phyloP scores from a whole-genome alignment of 1,140 invertebrate species.

The Saccostrea echinata region DNA sequence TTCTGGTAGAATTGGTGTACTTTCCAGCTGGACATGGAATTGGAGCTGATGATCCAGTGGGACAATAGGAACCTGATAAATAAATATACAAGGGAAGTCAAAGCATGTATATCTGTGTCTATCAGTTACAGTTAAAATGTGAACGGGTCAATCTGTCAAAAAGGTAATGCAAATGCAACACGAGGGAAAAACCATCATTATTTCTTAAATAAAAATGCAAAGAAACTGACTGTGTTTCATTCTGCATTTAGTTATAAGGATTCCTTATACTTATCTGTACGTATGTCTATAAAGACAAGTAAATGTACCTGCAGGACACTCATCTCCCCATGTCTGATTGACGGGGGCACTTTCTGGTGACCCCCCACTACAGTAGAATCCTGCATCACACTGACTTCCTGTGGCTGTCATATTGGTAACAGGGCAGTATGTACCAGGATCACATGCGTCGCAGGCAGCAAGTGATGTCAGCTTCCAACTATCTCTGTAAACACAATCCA shows the following conservation, averaged over 20 bases:
- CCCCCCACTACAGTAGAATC: constrained; percentile 73
- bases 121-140: too few species aligned
- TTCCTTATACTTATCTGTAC: too few species aligned
- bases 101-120: too few species aligned
- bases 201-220: too few species aligned
- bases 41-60: constrained; percentile 64
- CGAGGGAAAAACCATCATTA: too few species aligned
- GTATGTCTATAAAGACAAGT: too few species aligned
- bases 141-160: too few species aligned
- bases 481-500: not conserved
- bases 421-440: constrained; percentile 72
- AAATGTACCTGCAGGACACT: constrained; percentile 76
- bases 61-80: constrained; percentile 71
- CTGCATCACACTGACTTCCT: constrained; percentile 68
- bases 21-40: constrained; percentile 69
- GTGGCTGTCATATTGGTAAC: constrained; percentile 70
- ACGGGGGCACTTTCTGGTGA: constrained; percentile 70
- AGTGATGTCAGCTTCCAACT: constrained; percentile 1
- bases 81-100: not conserved
- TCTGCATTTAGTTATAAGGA: too few species aligned
- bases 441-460: constrained; percentile 63
- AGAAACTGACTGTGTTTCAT: too few species aligned
- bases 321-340: constrained; percentile 71
- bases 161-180: too few species aligned
- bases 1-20: constrained; percentile 69